Percentiles rank a stretch among this genome's conserved stretches.
These are phyloP conservation scores for Trachelus troglodyta DNA, from an alignment of 2,888 invertebrate species.

Conservation along the genomic window DNA sequence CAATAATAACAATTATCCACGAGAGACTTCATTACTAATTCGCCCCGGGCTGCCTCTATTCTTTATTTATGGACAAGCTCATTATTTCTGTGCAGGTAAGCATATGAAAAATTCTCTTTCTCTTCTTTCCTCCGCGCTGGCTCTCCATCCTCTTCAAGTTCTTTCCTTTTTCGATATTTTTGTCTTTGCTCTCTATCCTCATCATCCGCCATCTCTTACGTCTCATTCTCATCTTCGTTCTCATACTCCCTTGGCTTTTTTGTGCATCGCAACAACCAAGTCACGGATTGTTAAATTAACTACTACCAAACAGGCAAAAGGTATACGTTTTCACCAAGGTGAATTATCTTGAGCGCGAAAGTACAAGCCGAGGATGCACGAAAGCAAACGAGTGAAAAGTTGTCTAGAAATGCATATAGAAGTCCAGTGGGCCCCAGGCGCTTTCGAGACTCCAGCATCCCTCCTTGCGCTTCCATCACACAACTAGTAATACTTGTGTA, in stretches of 20 bases:
- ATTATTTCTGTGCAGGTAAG: conserved; percentile 65
- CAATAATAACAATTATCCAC: conserved; percentile 62
- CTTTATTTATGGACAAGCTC: conserved; percentile 65
- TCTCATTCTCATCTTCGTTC: conserved; percentile 16
- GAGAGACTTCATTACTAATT: conserved; percentile 63
- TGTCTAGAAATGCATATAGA: no score
- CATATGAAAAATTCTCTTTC: conserved; percentile 60
- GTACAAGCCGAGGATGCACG: no score
- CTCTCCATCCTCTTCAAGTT: conserved; percentile 8
- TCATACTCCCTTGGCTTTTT: conserved; percentile 19
- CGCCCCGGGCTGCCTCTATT: conserved; percentile 58
- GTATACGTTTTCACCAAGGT: no score
- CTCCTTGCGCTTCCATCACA: background rate
- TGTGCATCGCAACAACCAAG: conserved; percentile 6
- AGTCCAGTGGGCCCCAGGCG: no score
- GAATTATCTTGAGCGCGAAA: no score
- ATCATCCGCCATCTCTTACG: conserved; percentile 16
- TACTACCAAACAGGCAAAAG: background rate
- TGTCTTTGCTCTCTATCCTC: conserved; percentile 18
- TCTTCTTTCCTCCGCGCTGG: conserved; percentile 8
- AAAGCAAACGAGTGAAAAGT: no score
- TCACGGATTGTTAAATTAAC: conserved; percentile 20
- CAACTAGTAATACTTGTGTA: no score
- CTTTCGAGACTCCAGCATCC: no score
- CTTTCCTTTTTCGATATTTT: conserved; percentile 4